Percentiles rank a stretch among this genome's conserved stretches.
Conservation (phyloP, 2,797 vertebrate species). For the Dendrocincla tyrannina region DNA sequence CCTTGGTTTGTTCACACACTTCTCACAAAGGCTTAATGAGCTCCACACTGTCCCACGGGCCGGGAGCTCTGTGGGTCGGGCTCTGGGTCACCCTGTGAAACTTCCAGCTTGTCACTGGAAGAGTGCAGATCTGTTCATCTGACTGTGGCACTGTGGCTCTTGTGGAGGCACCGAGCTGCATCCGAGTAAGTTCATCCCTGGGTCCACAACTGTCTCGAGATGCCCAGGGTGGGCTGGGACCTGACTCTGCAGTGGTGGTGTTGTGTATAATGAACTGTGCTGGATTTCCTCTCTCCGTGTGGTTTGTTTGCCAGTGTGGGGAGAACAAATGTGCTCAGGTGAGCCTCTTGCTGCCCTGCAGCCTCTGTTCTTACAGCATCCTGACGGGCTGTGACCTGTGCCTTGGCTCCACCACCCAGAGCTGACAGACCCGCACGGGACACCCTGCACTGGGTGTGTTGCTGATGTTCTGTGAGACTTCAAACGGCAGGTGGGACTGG, state of each 20-base stretch:
- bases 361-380: rapidly evolving
- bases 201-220: rapidly evolving
- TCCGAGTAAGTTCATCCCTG: background rate
- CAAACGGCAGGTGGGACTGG: background rate
- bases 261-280: rapidly evolving
- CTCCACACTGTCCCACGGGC: background rate
- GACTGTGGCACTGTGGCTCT: background rate
- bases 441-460: background rate
- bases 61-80: rapidly evolving
- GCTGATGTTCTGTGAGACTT: background rate
- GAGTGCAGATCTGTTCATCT: background rate
- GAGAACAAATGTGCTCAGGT: rapidly evolving
- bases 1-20: background rate
- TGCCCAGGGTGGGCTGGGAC: background rate
- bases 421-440: background rate
- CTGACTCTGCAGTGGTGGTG: background rate
- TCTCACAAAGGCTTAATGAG: background rate
- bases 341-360: background rate
- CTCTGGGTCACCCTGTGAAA: background rate
- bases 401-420: background rate
- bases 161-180: background rate
- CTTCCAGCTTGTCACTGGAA: background rate
- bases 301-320: background rate
- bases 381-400: rapidly evolving
- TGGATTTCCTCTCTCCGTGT: background rate